A percentile compares a stretch with the other conserved stretches of the same genome.
Evolutionary conservation across 2,797 vertebrate genomes (phyloP).

Genomic region (Capromys pilorides): DNA sequence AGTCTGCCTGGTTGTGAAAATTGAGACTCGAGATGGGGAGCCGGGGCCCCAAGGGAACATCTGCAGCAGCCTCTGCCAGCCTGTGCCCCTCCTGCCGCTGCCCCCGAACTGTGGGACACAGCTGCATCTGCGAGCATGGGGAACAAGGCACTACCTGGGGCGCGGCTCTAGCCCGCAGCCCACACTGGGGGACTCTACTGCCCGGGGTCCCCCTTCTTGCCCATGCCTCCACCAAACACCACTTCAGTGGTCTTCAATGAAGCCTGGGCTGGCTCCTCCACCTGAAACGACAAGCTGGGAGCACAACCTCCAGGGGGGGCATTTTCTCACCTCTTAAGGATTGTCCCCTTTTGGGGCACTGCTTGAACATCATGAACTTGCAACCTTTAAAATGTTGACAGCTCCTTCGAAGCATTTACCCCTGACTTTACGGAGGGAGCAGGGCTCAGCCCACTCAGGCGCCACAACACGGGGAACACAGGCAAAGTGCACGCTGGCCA

Average conservation of each 20-base stretch:
- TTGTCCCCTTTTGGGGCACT: not conserved
- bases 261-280: not conserved
- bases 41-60: not conserved
- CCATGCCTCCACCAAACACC: not conserved
- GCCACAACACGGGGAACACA: not conserved
- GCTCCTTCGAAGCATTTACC: not conserved
- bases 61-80: not conserved
- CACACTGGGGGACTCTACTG: no score
- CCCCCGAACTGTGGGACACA: not conserved
- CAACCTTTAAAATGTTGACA: not conserved
- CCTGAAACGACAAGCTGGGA: not conserved
- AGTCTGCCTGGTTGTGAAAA: not conserved
- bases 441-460: accelerated
- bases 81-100: no score
- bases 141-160: not conserved
- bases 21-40: not conserved
- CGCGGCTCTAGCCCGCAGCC: no score
- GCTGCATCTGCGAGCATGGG: not conserved
- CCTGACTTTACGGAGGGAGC: not conserved
- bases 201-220: no score
- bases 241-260: not conserved
- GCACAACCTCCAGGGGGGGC: not conserved
- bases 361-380: conserved; percentile 24
- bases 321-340: not conserved
- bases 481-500: not conserved